These are phyloP conservation scores for Anthonomus grandis DNA, from an alignment of 1,140 invertebrate genomes.

Conservation along the genomic window DNA sequence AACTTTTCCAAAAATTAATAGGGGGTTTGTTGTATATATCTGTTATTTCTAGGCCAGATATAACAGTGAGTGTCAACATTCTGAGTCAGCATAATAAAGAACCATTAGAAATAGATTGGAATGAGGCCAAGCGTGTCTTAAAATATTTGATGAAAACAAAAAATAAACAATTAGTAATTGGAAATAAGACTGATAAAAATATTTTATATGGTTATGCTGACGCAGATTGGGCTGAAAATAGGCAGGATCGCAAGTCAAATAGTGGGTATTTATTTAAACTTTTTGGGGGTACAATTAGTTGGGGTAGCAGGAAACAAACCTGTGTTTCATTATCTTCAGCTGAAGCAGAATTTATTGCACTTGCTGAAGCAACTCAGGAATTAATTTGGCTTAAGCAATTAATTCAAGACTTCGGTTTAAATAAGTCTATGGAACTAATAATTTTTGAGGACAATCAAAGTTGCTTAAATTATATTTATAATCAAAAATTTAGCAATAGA, in stretches of 20 bases:
- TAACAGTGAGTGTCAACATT: too few relatives aligned
- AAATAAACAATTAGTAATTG: not conserved
- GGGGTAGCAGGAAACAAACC: constrained; percentile 39
- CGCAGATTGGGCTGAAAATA: constrained; percentile 42
- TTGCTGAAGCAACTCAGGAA: constrained; percentile 39
- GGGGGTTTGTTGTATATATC: constrained; percentile 5
- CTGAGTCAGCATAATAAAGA: too few relatives aligned
- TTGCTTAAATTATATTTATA: constrained; percentile 4
- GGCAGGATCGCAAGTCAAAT: constrained; percentile 39
- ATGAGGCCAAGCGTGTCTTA: not conserved
- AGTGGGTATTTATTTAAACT: constrained; percentile 40
- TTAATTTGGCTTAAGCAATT: constrained; percentile 38
- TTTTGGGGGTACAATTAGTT: constrained; percentile 32
- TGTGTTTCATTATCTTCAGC: constrained; percentile 43
- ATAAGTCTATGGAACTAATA: not conserved
- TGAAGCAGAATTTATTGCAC: constrained; percentile 49
- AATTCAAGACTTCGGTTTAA: constrained; percentile 30
- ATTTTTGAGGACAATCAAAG: constrained; percentile 29
- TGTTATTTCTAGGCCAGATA: too few relatives aligned
- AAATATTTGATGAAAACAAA: not conserved
- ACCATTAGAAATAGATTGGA: not conserved
- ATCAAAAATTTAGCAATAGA: not conserved
- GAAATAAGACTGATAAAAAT: not conserved
- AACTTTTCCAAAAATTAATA: not conserved
- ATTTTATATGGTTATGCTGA: too few relatives aligned